Conservation (phyloP, 2,113 vertebrate species). For the Odocoileus hemionus region DNA sequence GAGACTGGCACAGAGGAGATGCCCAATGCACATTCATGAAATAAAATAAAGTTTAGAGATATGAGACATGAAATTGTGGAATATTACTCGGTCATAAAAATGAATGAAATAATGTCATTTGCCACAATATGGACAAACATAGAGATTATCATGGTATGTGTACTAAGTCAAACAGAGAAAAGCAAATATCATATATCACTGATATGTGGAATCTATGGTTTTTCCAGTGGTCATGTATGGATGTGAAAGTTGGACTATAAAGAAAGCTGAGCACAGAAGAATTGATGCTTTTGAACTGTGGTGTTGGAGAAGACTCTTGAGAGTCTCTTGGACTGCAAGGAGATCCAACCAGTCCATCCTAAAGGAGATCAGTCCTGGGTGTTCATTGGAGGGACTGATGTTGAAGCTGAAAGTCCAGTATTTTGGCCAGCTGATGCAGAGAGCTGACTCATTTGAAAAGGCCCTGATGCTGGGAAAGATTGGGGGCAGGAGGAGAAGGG, state of each 20-base stretch:
- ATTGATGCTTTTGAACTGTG: not conserved
- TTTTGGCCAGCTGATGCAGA: not conserved
- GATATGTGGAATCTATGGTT: not conserved
- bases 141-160: not conserved
- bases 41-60: not conserved
- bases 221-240: not conserved
- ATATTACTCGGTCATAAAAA: not conserved
- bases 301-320: not conserved
- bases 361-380: not conserved
- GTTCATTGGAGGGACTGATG: not conserved
- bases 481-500: not conserved
- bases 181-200: not conserved
- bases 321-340: not conserved
- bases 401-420: not conserved
- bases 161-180: not conserved
- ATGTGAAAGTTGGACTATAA: not conserved
- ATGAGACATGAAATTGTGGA: not conserved
- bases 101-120: not conserved
- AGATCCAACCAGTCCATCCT: not conserved
- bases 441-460: not conserved
- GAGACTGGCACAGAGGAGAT: not conserved
- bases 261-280: accelerated
- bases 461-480: not conserved
- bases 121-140: not conserved
- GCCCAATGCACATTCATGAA: not conserved